Evolutionary conservation across 2,888 invertebrate genomes (phyloP), one percentile per base, ranked within the genome.

Genomic region (Cosmia trapezina): DNA sequence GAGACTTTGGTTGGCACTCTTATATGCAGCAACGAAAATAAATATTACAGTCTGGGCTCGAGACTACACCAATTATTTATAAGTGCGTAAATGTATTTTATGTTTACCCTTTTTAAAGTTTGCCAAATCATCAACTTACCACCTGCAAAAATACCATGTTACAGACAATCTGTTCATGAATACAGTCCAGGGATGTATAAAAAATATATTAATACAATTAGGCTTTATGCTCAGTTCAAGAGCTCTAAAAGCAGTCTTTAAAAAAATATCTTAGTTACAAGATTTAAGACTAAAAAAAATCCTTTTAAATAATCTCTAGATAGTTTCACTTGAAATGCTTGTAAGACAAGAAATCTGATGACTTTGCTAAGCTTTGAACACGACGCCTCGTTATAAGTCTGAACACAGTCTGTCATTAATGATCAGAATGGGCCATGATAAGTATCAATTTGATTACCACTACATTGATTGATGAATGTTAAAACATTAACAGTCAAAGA

Each of bases 341-440:
- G 37, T 19, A 41, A 19, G 22, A 49, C 9, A 19, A 28, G 22
- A 37, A 22, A 47, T 5, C 45, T 19, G 14, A 28, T 17, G 14
- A 43, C 22, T 43, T 45, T 14, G 45, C 45, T 22, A 56, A 47
- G 37, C 8, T n/a, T 56, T 22, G 56, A 28, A 54, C 14, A 43
- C 14, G 7, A 33, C 41, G 41, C 43, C 43, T 22, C 33, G 12
- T 54, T 45, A 70, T 22, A 67, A n/a, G 4, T 3, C 11, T 7
- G 37, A 47, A 56, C 12, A 56, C 4, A 28, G 49, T 49, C 28
- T 33, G 41, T 12, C 47, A 57, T n/a, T 69, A 49, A 57, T 17
- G 70, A 28, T 56, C 28, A 56, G 45, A 68, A 68, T 53, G 3
- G 53, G 53, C 22, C 22, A 53, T 22, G 37, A 28, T 57, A 57